A percentile compares a stretch with the other conserved stretches of the same genome.
phyloP scores from a whole-genome alignment of 2,113 vertebrate species.

The Vanacampus margaritifer region DNA sequence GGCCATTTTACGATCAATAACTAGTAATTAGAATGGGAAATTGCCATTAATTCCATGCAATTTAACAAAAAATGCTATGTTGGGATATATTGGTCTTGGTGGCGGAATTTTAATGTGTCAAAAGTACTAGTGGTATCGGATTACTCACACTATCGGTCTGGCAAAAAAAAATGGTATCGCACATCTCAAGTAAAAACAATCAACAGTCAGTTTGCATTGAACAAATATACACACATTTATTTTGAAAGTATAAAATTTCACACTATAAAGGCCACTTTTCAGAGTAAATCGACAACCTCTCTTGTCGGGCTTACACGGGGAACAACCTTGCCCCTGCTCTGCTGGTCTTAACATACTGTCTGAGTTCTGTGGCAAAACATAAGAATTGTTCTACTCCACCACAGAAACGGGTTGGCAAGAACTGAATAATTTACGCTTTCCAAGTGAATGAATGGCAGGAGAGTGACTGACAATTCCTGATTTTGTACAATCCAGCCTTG shows the following conservation, averaged over 20 bases:
- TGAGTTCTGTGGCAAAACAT: conserved; percentile 69
- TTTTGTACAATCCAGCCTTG: conserved; percentile 65
- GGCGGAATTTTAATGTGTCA: too few relatives aligned
- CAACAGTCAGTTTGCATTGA: conserved; percentile 58
- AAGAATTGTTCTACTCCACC: conserved; percentile 67
- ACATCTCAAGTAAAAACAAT: conserved; percentile 7
- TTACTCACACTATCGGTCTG: too few relatives aligned
- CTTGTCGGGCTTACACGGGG: conserved; percentile 71
- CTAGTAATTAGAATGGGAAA: too few relatives aligned
- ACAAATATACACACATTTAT: conserved; percentile 83
- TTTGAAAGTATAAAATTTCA: conserved; percentile 83
- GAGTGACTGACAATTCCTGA: conserved; percentile 68
- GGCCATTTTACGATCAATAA: too few relatives aligned
- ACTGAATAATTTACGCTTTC: conserved; percentile 68
- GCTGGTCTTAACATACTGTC: conserved; percentile 62
- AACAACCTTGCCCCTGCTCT: conserved; percentile 59
- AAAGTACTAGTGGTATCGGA: too few relatives aligned
- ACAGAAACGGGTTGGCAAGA: conserved; percentile 70
- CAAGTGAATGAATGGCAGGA: conserved; percentile 70
- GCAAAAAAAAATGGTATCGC: too few relatives aligned
- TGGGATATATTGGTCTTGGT: too few relatives aligned
- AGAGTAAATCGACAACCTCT: conserved; percentile 73
- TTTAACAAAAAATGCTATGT: too few relatives aligned
- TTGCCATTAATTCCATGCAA: too few relatives aligned
- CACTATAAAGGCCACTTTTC: conserved; percentile 81